Evolutionary conservation across 2,888 invertebrate species (phyloP).

Genomic region (Sphecodes monilicornis): DNA sequence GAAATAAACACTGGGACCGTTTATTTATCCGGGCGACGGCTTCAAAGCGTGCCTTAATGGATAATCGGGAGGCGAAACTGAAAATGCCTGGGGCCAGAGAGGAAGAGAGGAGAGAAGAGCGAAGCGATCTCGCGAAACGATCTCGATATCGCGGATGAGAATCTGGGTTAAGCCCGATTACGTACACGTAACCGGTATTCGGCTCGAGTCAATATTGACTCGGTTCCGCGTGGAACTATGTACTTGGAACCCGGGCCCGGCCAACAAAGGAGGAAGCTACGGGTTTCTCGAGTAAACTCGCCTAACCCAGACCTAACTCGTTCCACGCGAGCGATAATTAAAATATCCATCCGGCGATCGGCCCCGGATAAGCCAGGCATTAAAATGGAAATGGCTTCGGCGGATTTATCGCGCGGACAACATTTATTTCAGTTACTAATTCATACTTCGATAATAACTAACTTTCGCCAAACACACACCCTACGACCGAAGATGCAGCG

Average conservation of each 20-base stretch:
- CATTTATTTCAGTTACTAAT: slow-evolving; percentile 35
- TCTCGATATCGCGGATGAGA: slow-evolving; percentile 19
- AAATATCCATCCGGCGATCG: slow-evolving; percentile 27
- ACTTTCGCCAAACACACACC: too few species aligned
- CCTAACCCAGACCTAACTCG: background rate
- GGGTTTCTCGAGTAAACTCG: background rate
- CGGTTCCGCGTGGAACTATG: slow-evolving; percentile 37
- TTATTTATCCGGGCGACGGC: slow-evolving; percentile 24
- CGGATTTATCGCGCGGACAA: slow-evolving; percentile 38
- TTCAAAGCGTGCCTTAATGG: slow-evolving; percentile 25
- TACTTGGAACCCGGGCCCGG: slow-evolving; percentile 12
- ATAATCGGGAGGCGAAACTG: background rate
- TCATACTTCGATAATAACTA: too few species aligned
- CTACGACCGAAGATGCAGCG: too few species aligned
- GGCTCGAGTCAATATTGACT: slow-evolving; percentile 56
- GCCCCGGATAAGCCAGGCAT: slow-evolving; percentile 16
- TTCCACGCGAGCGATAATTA: slow-evolving; percentile 25
- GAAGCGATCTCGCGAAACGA: slow-evolving; percentile 33
- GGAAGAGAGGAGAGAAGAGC: background rate
- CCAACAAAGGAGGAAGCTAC: slow-evolving; percentile 20
- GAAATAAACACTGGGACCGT: slow-evolving; percentile 24
- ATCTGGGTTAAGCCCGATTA: slow-evolving; percentile 59
- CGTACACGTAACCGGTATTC: slow-evolving; percentile 38
- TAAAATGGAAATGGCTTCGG: slow-evolving; percentile 34
- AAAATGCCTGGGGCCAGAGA: slow-evolving; percentile 7